phyloP scores from a whole-genome alignment of 2,888 invertebrate species.

The Cynaeus angustus region DNA sequence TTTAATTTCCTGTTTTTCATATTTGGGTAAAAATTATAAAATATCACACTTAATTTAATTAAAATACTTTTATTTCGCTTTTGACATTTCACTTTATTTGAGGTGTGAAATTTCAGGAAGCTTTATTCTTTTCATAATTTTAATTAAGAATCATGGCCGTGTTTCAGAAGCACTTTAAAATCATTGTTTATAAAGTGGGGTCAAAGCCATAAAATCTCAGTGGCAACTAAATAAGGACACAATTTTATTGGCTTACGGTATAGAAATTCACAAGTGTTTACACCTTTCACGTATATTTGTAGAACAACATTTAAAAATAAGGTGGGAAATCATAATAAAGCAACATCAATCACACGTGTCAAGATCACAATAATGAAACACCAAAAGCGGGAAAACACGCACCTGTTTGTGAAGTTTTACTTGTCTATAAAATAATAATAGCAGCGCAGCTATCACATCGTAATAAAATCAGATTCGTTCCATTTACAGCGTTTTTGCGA shows the following conservation, averaged over 20 bases:
- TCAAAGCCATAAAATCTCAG: constrained; percentile 9
- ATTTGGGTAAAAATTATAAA: no score
- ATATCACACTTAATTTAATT: no score
- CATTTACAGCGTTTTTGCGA: constrained; percentile 2
- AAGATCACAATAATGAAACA: constrained; percentile 39
- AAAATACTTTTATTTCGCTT: no score
- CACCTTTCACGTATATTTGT: constrained; percentile 4
- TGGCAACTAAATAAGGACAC: neutral
- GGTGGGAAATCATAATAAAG: constrained; percentile 40
- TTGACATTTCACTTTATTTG: no score
- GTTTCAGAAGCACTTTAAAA: no score
- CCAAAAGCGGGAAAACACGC: constrained; percentile 45
- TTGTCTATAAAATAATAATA: constrained; percentile 13
- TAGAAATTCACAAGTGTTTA: constrained; percentile 33
- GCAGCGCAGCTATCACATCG: constrained; percentile 1
- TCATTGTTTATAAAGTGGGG: neutral
- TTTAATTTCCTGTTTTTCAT: no score
- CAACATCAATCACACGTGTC: constrained; percentile 46
- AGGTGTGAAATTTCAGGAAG: no score
- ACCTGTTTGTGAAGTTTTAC: constrained; percentile 39
- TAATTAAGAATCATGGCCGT: no score
- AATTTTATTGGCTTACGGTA: constrained; percentile 19
- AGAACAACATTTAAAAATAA: constrained; percentile 24
- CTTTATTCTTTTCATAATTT: no score
- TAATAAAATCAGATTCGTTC: constrained; percentile 8